Evolutionary conservation across 2,888 invertebrate species (phyloP), one percentile per base, ranked within the genome.

Genomic region (Eucriotettix oculatus): DNA sequence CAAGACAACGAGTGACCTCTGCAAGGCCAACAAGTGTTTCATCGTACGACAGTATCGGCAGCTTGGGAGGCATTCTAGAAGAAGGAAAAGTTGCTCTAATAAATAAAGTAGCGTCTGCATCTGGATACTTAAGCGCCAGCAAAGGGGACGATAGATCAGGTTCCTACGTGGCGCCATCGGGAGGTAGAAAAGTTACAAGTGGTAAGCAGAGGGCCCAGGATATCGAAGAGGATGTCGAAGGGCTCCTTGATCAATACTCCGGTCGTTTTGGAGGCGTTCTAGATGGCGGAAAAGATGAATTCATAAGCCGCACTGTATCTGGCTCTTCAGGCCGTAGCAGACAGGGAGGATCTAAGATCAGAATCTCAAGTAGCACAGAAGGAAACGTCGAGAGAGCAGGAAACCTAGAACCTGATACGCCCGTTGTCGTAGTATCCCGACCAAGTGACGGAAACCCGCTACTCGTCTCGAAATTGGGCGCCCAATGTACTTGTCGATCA

Each of bases 401-500:
- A 14, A 17, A 11, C 16, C 10, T 53, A n/a, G 55, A 12, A 42
- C 55, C 40, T 14, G 41, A 29, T 14, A 55, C 48, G 59, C 62
- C 63, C 10, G 67, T 69, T n/a, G 68, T 69, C 2, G 68, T 69
- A n/a, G 68, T 69, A 10, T 68, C 68, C 0, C 60, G 85, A 70
- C 78, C 83, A 63, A 86, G 85, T 66, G 86, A 86, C 66, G 80
- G 84, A 65, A 85, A 86, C 70, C 86, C 86, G 0, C 72, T 86
- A 10, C 74, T 86, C 16, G 78, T 86, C 0, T 79, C 83, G 52
- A 87, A 87, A 73, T 73, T 87, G 12, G 84, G 85, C 5, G 86
- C 86, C 7, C 85, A 86, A 58, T 87, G 86, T 66, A 85, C 85
- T 59, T 87, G 86, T 68, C 78, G 78, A 64, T 61, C 61, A 17